Base-by-base conservation (phyloP, 2,113 vertebrate species). In the Plecotus auritus region DNA sequence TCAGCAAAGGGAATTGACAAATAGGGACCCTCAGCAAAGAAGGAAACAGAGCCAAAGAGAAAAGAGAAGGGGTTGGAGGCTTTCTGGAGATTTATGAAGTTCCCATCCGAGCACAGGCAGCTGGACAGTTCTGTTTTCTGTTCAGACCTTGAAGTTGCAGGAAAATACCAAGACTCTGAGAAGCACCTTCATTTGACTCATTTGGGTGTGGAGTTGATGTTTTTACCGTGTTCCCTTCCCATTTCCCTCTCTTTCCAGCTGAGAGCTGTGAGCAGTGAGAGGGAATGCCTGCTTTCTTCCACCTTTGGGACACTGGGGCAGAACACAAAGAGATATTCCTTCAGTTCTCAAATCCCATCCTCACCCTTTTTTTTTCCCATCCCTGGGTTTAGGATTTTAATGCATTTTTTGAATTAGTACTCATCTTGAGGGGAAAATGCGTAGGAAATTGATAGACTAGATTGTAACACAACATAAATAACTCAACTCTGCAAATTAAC, bases 21-120 rank as follows among this genome's bases (percentile, higher is more conserved):
- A 96, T 81, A 56, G 70, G 76, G 95, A 95, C 95, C 87, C 95
- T 95, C 92, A 93, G 92, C 88, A 82, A 95, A 97, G 96, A 88
- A 77, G 90, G 85, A 96, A 92, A 76, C 45, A 47, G 84, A 92
- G 96, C 92, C 97, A 92, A 89, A 77, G 95, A 9, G 73, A 82
- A 69, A 91, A 73, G 88, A 66, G 94, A 86, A 85, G 49, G 61
- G 87, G 92, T 95, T 81, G 80, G 90, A 74, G 74, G 37, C 90
- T 67, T 78, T 54, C 67, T 78, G 70, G 74, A 95, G 96, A 92
- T 69, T 76, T 85, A 88, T 72, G 88, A 70, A 16, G 61, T n/a
- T 92, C 92, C 85, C n/a, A 13, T 23, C 40, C 0, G 3, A 94
- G 82, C 13, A 40, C 17, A 47, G 73, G 40, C 78, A 83, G 92